Evolutionary conservation across 2,888 invertebrate genomes (phyloP), one percentile per base, ranked within the genome.

Genomic region (Hecatera dysodea): DNA sequence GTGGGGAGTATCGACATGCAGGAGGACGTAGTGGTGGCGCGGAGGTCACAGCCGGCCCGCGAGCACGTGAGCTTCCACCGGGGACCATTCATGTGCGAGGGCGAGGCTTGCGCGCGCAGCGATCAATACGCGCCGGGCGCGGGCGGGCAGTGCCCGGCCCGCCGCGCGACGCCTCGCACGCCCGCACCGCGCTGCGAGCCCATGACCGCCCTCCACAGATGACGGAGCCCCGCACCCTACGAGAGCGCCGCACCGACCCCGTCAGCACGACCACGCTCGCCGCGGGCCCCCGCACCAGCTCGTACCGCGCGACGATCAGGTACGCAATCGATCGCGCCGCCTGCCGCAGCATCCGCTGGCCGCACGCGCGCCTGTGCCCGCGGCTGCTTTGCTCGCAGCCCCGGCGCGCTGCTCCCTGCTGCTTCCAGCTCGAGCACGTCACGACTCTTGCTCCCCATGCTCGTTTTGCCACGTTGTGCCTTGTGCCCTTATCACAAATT

Each of bases 151-250:
- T 93, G 91, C 92, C 93, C 93, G 92, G 93, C 91, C 91, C 90
- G 93, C 92, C 92, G 92, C 93, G 92, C 92, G 91, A 89, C 92
- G 90, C 87, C 84, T 87, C 89, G 90, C 92, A 91, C 93, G 93
- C 91, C 36, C 56, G 92, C 90, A 85, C 87, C 86, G 81, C 86
- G 85, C 81, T 87, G 89, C 90, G 90, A 89, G 88, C 93, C 91
- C 94, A 95, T 94, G 93, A 91, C 92, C 93, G 93, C 93, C 93
- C 91, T 90, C 91, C 93, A 94, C 95, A 96, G 94, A 95, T 94
- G 96, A 96, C 96, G 96, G 94, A 94, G 94, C 95, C 95, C 94
- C 92, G 92, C 92, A 89, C 91, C 92, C 90, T 86, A 87, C 92
- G 85, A 92, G 88, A 88, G 87, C 90, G 89, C 89, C 86, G 87